phyloP scores from a whole-genome alignment of 2,113 vertebrate genomes.

The Capra hircus region DNA sequence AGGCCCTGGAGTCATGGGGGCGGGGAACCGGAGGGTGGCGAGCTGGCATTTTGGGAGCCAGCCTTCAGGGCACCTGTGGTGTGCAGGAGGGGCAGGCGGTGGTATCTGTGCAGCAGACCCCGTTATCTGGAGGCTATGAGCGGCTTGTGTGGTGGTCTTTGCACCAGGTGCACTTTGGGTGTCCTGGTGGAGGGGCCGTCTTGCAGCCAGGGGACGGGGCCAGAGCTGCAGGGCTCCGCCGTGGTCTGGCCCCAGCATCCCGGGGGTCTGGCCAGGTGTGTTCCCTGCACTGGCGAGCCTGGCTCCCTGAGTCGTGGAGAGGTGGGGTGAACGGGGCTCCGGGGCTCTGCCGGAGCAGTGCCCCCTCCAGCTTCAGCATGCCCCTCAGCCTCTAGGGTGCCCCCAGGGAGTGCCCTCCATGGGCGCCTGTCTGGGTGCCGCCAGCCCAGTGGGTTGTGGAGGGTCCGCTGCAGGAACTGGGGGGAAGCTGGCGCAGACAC shows the following conservation, averaged over 20 bases:
- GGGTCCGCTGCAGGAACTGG: accelerated
- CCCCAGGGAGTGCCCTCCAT: accelerated
- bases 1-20: background rate
- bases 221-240: too few species aligned
- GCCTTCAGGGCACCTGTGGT: accelerated
- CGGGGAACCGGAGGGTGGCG: too few species aligned
- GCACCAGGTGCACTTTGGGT: accelerated
- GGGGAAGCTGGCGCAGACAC: accelerated
- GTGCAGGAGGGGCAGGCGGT: background rate
- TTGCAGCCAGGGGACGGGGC: background rate
- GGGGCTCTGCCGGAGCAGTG: too few species aligned
- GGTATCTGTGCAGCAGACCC: background rate
- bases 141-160: accelerated
- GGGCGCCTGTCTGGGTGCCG: accelerated
- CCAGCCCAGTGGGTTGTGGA: too few species aligned
- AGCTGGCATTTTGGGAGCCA: too few species aligned
- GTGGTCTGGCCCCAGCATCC: background rate
- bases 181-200: accelerated
- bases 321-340: accelerated
- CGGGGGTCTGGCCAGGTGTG: background rate
- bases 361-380: background rate
- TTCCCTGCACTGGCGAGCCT: accelerated
- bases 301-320: accelerated
- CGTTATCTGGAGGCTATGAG: accelerated
- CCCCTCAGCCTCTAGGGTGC: background rate